Conservation (phyloP, 2,113 vertebrate genomes). For the Bufo gargarizans region DNA sequence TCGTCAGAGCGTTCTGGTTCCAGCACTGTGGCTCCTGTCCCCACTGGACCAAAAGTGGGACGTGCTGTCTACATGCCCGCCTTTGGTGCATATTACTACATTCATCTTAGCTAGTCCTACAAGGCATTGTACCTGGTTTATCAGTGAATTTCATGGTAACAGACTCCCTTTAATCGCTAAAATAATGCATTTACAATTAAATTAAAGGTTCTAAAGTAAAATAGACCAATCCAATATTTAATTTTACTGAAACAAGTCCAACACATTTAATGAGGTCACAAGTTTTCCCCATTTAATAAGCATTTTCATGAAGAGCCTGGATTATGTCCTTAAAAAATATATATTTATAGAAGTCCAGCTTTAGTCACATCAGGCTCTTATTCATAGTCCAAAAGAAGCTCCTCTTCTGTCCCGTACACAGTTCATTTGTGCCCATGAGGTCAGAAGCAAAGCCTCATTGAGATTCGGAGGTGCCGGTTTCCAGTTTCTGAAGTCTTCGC, state of each 20-base stretch:
- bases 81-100: too few relatives aligned
- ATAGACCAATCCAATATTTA: slow-evolving; percentile 41
- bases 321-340: slow-evolving; percentile 57
- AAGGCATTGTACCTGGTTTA: too few relatives aligned
- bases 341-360: slow-evolving; percentile 54
- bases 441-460: slow-evolving; percentile 71
- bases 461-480: slow-evolving; percentile 70
- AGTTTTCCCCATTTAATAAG: slow-evolving; percentile 31
- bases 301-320: slow-evolving; percentile 22
- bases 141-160: too few relatives aligned
- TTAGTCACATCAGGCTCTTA: slow-evolving; percentile 24
- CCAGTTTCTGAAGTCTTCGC: slow-evolving; percentile 87
- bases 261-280: slow-evolving; percentile 49
- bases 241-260: slow-evolving; percentile 58
- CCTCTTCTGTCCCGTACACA: slow-evolving; percentile 47
- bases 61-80: too few relatives aligned
- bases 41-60: too few relatives aligned
- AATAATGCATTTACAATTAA: background rate
- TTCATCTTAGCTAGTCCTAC: too few relatives aligned
- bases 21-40: too few relatives aligned
- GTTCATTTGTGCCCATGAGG: slow-evolving; percentile 46
- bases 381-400: slow-evolving; percentile 39
- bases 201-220: slow-evolving; percentile 18
- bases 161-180: background rate
- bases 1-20: too few relatives aligned